These are phyloP conservation scores for Tursiops truncatus DNA, from an alignment of 2,113 vertebrate species.

Conservation along the genomic window DNA sequence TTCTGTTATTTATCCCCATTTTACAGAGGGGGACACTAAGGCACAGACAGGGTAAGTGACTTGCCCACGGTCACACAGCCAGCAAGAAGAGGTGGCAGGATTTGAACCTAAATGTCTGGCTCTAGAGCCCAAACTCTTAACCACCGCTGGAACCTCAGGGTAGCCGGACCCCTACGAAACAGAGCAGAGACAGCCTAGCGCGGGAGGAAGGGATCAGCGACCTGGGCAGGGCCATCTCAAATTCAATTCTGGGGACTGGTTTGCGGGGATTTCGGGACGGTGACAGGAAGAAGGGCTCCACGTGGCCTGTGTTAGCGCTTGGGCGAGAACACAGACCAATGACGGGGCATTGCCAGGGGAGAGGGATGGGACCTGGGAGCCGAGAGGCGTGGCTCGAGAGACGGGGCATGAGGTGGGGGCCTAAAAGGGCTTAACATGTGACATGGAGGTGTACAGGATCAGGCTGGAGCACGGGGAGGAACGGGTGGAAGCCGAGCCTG, in stretches of 20 bases:
- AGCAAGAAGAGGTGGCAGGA: neutral
- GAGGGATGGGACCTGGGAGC: neutral
- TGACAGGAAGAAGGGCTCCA: neutral
- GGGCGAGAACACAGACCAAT: neutral
- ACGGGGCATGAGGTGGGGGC: neutral
- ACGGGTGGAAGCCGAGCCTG: neutral
- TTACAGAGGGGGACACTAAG: neutral
- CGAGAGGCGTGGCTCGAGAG: rapidly evolving
- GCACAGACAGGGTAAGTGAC: neutral
- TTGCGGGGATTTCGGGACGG: neutral
- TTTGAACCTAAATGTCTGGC: neutral
- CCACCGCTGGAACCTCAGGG: neutral
- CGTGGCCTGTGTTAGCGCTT: neutral
- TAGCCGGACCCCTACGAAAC: neutral
- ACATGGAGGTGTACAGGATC: too few species aligned
- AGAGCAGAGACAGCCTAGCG: constrained; percentile 81
- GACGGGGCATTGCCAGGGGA: neutral
- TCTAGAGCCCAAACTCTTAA: neutral
- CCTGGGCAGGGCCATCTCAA: constrained; percentile 76
- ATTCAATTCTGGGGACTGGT: neutral
- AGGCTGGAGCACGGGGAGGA: neutral
- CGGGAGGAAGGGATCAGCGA: constrained; percentile 83
- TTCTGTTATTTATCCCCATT: neutral
- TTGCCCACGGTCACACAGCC: neutral
- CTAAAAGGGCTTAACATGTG: neutral